These are phyloP conservation scores for Colletes latitarsis DNA, from an alignment of 1,140 invertebrate genomes.

Conservation along the genomic window DNA sequence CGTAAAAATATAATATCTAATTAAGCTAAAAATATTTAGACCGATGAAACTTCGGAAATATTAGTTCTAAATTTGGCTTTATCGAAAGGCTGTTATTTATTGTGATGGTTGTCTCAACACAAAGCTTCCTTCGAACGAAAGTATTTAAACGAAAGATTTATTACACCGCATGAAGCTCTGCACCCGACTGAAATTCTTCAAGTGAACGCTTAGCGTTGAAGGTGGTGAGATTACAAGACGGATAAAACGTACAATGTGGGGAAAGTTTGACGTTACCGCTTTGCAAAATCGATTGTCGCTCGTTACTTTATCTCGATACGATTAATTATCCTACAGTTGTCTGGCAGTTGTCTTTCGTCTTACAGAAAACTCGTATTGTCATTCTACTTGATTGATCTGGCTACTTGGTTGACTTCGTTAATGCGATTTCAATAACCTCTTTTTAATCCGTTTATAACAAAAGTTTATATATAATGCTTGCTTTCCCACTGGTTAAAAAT, in stretches of 20 bases:
- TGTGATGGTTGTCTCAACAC: background rate
- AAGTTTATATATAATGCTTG: background rate
- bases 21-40: too few relatives aligned
- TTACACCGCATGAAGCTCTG: background rate
- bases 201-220: slow-evolving; percentile 1
- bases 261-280: slow-evolving; percentile 1
- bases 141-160: background rate
- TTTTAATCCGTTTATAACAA: background rate
- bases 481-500: too few relatives aligned
- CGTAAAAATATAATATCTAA: too few relatives aligned
- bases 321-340: slow-evolving; percentile 16
- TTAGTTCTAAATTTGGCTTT: too few relatives aligned
- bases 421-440: background rate
- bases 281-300: slow-evolving; percentile 24
- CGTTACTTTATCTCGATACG: slow-evolving; percentile 3
- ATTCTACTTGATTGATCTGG: slow-evolving; percentile 1
- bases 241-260: background rate
- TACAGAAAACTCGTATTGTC: slow-evolving; percentile 8
- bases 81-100: background rate
- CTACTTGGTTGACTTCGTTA: background rate
- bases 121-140: background rate
- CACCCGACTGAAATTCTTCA: background rate
- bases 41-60: too few relatives aligned
- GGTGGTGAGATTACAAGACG: background rate
- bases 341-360: background rate